Conservation (phyloP, 2,888 invertebrate species). For the Eulithis testata region DNA sequence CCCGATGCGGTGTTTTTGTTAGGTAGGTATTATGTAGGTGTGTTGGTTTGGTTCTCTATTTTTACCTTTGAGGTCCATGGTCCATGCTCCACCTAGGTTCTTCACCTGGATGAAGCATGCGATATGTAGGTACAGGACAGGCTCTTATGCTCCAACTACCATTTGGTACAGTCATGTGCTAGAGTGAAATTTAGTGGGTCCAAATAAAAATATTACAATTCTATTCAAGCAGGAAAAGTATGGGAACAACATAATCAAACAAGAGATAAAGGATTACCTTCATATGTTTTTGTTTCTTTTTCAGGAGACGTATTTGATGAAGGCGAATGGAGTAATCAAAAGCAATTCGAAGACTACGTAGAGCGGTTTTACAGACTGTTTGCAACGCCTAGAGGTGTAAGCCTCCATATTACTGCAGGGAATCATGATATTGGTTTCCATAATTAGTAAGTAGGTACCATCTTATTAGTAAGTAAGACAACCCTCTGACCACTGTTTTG, state of each 20-base stretch:
- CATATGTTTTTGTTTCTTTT: constrained; percentile 13
- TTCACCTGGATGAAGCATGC: too few species aligned
- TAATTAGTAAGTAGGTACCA: constrained; percentile 86
- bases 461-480: constrained; percentile 81
- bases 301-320: constrained; percentile 98
- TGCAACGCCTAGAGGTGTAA: constrained; percentile 85
- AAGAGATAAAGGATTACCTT: too few species aligned
- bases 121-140: too few species aligned
- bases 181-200: too few species aligned
- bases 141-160: too few species aligned
- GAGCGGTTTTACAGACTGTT: constrained; percentile 92
- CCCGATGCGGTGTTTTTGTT: constrained; percentile 96
- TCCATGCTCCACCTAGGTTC: too few species aligned
- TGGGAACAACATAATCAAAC: too few species aligned
- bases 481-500: background rate
- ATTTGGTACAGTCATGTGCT: too few species aligned
- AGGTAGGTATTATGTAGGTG: constrained; percentile 77
- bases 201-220: too few species aligned
- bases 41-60: too few species aligned
- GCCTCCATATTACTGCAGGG: constrained; percentile 92
- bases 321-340: constrained; percentile 92
- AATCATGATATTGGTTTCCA: constrained; percentile 99
- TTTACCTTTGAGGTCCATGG: too few species aligned
- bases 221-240: too few species aligned
- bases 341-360: constrained; percentile 92